These are phyloP conservation scores for Xiphophorus maculatus DNA, from an alignment of 2,113 vertebrate species.

Conservation along the genomic window DNA sequence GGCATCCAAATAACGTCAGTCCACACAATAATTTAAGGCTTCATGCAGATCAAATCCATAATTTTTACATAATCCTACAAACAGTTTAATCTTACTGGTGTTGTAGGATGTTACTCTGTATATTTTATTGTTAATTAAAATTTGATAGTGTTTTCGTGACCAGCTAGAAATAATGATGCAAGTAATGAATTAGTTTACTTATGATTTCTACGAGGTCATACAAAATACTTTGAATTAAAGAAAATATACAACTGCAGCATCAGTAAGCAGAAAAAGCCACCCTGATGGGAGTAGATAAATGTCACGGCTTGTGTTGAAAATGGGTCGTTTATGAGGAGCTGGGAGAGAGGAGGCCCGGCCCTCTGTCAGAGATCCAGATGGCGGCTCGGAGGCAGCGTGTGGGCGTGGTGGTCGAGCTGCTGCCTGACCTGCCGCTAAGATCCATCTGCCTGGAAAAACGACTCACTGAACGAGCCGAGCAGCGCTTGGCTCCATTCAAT, in stretches of 20 bases:
- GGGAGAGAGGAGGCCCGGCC: slow-evolving; percentile 27
- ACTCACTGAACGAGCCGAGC: slow-evolving; percentile 33
- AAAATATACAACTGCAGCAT: neutral
- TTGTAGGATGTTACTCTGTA: no score
- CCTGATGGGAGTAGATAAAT: slow-evolving; percentile 12
- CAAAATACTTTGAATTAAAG: neutral
- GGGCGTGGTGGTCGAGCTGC: slow-evolving; percentile 28
- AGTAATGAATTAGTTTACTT: no score
- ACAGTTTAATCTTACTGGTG: no score
- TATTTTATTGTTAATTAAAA: no score
- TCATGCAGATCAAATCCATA: neutral
- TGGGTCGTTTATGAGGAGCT: slow-evolving; percentile 21
- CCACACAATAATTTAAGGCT: neutral
- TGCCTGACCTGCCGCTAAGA: slow-evolving; percentile 41
- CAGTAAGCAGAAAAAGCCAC: slow-evolving; percentile 4
- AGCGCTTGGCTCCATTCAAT: slow-evolving; percentile 3
- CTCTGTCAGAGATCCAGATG: slow-evolving; percentile 19
- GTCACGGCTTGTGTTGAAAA: slow-evolving; percentile 15
- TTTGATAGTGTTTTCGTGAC: no score
- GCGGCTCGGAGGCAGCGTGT: slow-evolving; percentile 58
- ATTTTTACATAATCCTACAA: neutral
- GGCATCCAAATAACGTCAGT: neutral
- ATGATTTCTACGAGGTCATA: no score
- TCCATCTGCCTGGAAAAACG: slow-evolving; percentile 56
- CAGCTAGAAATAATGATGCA: no score